phyloP scores from a whole-genome alignment of 2,888 invertebrate species.

The Agrochola circellaris region DNA sequence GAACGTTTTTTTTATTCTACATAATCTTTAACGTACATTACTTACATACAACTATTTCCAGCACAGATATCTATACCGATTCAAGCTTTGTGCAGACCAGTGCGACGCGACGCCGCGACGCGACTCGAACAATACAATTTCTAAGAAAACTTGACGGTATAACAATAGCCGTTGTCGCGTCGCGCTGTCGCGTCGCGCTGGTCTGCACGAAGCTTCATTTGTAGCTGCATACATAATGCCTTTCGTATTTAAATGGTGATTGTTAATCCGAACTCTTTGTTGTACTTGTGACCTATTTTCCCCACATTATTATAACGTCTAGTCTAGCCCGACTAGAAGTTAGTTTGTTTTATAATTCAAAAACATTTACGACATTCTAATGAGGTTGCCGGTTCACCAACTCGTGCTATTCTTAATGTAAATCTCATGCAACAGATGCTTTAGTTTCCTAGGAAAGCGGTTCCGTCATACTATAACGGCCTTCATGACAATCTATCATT shows the following conservation, averaged over 20 bases:
- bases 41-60: slow-evolving; percentile 84
- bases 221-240: slow-evolving; percentile 5
- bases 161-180: too few relatives aligned
- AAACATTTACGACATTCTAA: background rate
- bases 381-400: too few relatives aligned
- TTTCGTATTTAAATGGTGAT: slow-evolving; percentile 19
- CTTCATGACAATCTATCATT: background rate
- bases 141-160: too few relatives aligned
- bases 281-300: slow-evolving; percentile 11
- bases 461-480: background rate
- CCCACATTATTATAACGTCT: background rate
- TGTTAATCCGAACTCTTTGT: slow-evolving; percentile 12
- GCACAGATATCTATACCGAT: background rate
- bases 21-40: background rate
- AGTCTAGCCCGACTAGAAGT: background rate
- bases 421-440: background rate
- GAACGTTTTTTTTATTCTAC: background rate
- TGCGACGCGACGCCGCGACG: too few relatives aligned
- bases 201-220: too few relatives aligned
- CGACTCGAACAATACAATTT: too few relatives aligned
- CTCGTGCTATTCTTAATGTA: background rate
- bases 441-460: background rate
- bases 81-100: too few relatives aligned
- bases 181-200: too few relatives aligned
- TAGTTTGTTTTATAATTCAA: background rate